A percentile compares a stretch with the other conserved stretches of the same genome.
These are phyloP conservation scores for Melieria picta DNA, from an alignment of 2,888 invertebrate genomes.

Conservation along the genomic window DNA sequence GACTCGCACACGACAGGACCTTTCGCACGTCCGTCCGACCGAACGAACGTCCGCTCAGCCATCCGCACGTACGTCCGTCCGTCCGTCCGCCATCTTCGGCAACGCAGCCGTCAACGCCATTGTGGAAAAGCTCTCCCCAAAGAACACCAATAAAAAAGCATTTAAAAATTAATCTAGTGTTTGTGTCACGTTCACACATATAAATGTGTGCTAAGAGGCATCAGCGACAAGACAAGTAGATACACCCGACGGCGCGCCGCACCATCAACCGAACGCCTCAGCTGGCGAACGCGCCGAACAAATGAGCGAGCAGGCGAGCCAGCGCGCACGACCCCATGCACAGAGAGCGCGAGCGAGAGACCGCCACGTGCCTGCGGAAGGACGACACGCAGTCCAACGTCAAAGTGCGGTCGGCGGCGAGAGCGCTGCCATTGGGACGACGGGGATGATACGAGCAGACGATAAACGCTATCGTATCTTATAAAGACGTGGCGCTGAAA, in stretches of 20 bases:
- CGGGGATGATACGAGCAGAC: constrained; percentile 22
- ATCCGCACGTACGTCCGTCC: background rate
- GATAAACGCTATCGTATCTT: constrained; percentile 37
- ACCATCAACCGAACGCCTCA: no score
- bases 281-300: background rate
- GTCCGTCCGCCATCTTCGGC: constrained; percentile 8
- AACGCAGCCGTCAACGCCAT: constrained; percentile 16
- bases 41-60: background rate
- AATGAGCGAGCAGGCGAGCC: constrained; percentile 7
- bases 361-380: constrained; percentile 8
- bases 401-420: no score
- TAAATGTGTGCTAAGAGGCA: constrained; percentile 27
- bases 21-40: background rate
- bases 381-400: background rate
- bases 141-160: constrained; percentile 49
- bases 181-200: constrained; percentile 48
- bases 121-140: constrained; percentile 38
- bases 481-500: constrained; percentile 43
- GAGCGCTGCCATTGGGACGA: background rate
- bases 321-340: background rate
- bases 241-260: no score
- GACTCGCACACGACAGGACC: constrained; percentile 9
- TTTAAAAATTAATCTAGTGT: constrained; percentile 52
- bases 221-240: no score
- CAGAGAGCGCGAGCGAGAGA: constrained; percentile 3